Evolutionary conservation across 1,140 invertebrate species (phyloP).

Genomic region (Periplaneta americana): DNA sequence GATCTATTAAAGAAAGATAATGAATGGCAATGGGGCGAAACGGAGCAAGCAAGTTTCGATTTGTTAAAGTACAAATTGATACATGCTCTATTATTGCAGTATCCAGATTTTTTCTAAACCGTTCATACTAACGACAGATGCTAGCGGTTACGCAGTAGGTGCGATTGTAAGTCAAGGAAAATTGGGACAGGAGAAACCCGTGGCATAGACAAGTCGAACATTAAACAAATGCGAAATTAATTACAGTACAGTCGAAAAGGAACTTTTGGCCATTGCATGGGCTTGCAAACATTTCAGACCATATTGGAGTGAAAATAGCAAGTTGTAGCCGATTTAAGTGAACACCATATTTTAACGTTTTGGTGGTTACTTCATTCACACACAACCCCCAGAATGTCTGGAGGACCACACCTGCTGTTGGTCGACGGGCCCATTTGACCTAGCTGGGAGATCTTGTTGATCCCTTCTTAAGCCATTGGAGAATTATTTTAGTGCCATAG

Average conservation of each 20-base stretch:
- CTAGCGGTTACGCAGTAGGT: constrained; percentile 24
- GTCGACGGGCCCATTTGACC: too few relatives aligned
- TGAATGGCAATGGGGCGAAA: constrained; percentile 15
- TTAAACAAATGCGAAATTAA: constrained; percentile 25
- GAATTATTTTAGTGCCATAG: too few relatives aligned
- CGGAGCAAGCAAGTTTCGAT: constrained; percentile 18
- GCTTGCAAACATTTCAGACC: constrained; percentile 23
- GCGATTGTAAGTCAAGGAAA: constrained; percentile 25
- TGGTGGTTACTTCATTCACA: too few relatives aligned
- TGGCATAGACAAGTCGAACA: constrained; percentile 29
- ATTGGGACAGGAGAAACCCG: constrained; percentile 24
- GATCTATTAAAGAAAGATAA: constrained; percentile 23
- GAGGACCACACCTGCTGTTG: too few relatives aligned
- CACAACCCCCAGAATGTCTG: too few relatives aligned
- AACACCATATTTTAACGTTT: too few relatives aligned
- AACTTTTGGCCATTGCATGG: constrained; percentile 24
- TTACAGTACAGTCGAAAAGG: constrained; percentile 26
- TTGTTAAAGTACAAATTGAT: constrained; percentile 12
- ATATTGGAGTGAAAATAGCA: too few relatives aligned
- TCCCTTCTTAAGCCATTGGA: too few relatives aligned
- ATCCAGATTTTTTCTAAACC: constrained; percentile 24
- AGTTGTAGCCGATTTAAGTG: too few relatives aligned
- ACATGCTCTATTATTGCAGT: constrained; percentile 23
- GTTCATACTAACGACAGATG: constrained; percentile 27
- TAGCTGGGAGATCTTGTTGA: too few relatives aligned